These are phyloP conservation scores for Scaptodrosophila lebanonensis DNA, from an alignment of 1,140 invertebrate species.

Conservation along the genomic window DNA sequence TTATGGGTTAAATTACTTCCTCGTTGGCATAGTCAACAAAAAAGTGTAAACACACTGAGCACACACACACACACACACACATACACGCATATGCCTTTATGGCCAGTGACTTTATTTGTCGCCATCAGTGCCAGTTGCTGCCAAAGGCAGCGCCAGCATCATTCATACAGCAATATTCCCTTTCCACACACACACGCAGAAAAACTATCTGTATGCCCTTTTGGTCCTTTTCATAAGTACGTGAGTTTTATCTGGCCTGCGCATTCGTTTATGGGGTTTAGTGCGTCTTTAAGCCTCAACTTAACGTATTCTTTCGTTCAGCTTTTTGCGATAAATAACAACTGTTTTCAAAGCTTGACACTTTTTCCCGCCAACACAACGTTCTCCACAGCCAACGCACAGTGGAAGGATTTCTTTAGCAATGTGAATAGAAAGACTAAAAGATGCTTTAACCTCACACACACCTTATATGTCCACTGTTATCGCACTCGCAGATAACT, in stretches of 20 bases:
- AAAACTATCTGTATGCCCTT: slow-evolving; percentile 58
- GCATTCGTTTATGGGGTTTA: too few species aligned
- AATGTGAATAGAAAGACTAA: too few species aligned
- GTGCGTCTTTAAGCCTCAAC: too few species aligned
- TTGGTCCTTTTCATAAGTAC: slow-evolving; percentile 64
- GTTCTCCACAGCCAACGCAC: slow-evolving; percentile 22
- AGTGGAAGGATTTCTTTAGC: too few species aligned
- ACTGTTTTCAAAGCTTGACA: not conserved
- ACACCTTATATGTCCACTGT: too few species aligned
- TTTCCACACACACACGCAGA: too few species aligned
- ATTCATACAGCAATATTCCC: slow-evolving; percentile 15
- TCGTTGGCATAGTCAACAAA: slow-evolving; percentile 30
- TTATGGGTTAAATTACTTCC: slow-evolving; percentile 66
- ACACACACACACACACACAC: slow-evolving; percentile 7
- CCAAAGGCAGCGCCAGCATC: slow-evolving; percentile 23
- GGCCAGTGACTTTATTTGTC: slow-evolving; percentile 43
- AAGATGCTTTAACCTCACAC: too few species aligned
- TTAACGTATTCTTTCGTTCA: slow-evolving; percentile 10
- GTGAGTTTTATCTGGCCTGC: slow-evolving; percentile 68
- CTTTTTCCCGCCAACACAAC: not conserved
- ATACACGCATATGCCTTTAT: not conserved
- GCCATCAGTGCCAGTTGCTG: not conserved
- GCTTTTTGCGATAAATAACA: slow-evolving; percentile 8
- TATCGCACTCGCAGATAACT: too few species aligned
- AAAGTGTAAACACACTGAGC: slow-evolving; percentile 44